Conservation (phyloP, 2,113 vertebrate species). For the Ceyx cyanopectus region DNA sequence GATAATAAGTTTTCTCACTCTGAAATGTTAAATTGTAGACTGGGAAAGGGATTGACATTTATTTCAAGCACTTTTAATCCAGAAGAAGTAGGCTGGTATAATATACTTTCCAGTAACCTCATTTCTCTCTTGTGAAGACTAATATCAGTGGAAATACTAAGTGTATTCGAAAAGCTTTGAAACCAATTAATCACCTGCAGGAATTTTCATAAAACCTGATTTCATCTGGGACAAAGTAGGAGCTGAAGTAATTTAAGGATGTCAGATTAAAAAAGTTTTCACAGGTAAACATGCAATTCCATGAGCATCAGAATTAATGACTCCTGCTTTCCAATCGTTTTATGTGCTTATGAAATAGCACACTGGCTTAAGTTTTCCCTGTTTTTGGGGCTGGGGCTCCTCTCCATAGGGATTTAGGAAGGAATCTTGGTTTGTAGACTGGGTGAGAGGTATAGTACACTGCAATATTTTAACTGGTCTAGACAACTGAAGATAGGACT, state of each 20-base stretch:
- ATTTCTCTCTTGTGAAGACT: slow-evolving; percentile 56
- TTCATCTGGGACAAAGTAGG: slow-evolving; percentile 56
- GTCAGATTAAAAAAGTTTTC: slow-evolving; percentile 62
- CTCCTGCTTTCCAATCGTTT: slow-evolving; percentile 14
- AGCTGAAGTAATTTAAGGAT: slow-evolving; percentile 63
- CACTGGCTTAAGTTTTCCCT: neutral
- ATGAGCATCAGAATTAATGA: slow-evolving; percentile 43
- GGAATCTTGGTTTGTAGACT: neutral
- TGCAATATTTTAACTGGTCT: neutral
- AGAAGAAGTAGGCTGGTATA: slow-evolving; percentile 34
- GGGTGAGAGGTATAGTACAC: neutral
- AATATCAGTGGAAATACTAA: slow-evolving; percentile 50
- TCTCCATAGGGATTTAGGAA: slow-evolving; percentile 3
- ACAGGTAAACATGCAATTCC: slow-evolving; percentile 54
- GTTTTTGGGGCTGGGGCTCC: neutral
- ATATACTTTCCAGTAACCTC: slow-evolving; percentile 52
- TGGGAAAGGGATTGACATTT: slow-evolving; percentile 28
- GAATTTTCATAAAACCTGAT: slow-evolving; percentile 54
- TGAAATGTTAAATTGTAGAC: slow-evolving; percentile 4
- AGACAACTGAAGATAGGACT: neutral
- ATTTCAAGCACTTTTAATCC: slow-evolving; percentile 50
- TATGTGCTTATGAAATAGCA: neutral
- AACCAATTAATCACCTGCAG: slow-evolving; percentile 65
- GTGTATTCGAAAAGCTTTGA: slow-evolving; percentile 35
- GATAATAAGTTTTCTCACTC: neutral